Evolutionary conservation across 1,140 invertebrate genomes (phyloP).

Genomic region (Latrodectus geometricus): DNA sequence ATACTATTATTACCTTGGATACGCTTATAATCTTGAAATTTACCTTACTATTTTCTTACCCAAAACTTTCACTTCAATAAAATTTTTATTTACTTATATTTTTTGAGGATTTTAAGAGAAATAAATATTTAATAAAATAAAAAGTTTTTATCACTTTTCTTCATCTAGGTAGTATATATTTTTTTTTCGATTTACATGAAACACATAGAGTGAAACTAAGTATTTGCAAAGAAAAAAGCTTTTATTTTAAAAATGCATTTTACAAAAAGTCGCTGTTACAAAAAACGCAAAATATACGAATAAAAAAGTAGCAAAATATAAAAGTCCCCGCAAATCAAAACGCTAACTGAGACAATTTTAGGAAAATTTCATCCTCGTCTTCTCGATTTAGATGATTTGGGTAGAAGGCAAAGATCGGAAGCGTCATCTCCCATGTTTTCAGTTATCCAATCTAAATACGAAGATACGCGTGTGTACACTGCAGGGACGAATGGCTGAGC

Average conservation of each 20-base stretch:
- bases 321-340: background rate
- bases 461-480: conserved; percentile 82
- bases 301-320: conserved; percentile 7
- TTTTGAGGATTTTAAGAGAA: too few relatives aligned
- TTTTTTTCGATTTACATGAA: too few relatives aligned
- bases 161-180: too few relatives aligned
- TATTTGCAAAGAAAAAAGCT: background rate
- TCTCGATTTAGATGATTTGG: conserved; percentile 17
- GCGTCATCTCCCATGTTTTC: conserved; percentile 52
- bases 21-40: too few relatives aligned
- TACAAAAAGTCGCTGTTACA: conserved; percentile 4
- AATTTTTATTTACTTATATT: too few relatives aligned
- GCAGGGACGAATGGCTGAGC: conserved; percentile 91
- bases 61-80: too few relatives aligned
- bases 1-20: too few relatives aligned
- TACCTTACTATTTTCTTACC: too few relatives aligned
- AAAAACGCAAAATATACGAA: background rate
- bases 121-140: too few relatives aligned
- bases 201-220: too few relatives aligned
- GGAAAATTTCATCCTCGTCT: conserved; percentile 32
- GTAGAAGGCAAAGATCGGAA: conserved; percentile 14
- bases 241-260: conserved; percentile 13
- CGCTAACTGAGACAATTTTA: background rate
- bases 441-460: conserved; percentile 82
- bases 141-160: too few relatives aligned